These are phyloP conservation scores for Byasa hedistus DNA, from an alignment of 2,888 invertebrate genomes.

Conservation along the genomic window DNA sequence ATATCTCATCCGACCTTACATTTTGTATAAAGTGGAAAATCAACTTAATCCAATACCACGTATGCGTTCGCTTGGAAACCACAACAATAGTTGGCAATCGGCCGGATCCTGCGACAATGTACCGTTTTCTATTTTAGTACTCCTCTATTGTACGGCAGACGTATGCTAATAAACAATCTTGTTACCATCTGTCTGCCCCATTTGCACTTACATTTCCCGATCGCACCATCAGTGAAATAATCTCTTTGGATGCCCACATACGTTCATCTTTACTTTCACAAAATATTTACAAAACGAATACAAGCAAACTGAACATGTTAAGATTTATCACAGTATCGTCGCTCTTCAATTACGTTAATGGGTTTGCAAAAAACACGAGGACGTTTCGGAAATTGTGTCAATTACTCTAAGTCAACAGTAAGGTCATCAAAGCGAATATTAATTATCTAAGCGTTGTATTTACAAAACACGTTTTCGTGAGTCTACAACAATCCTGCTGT, in stretches of 20 bases:
- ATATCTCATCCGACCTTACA: neutral
- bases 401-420: too few relatives aligned
- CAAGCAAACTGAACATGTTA: too few relatives aligned
- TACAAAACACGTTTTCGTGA: too few relatives aligned
- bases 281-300: neutral
- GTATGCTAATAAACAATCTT: conserved; percentile 27
- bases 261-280: neutral
- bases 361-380: too few relatives aligned
- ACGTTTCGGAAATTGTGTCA: too few relatives aligned
- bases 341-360: too few relatives aligned
- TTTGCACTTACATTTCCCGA: conserved; percentile 26
- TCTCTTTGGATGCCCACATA: conserved; percentile 8
- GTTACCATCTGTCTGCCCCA: conserved; percentile 26
- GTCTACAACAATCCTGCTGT: too few relatives aligned
- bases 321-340: too few relatives aligned
- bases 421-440: too few relatives aligned
- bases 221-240: conserved; percentile 6
- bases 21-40: neutral
- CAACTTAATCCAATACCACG: conserved; percentile 8
- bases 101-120: conserved; percentile 28
- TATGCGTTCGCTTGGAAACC: conserved; percentile 4
- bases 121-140: conserved; percentile 30
- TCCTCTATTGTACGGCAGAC: conserved; percentile 27
- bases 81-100: conserved; percentile 31
- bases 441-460: too few relatives aligned